These are phyloP conservation scores for Sardinella longiceps DNA, from an alignment of 2,797 vertebrate species.

Conservation along the genomic window DNA sequence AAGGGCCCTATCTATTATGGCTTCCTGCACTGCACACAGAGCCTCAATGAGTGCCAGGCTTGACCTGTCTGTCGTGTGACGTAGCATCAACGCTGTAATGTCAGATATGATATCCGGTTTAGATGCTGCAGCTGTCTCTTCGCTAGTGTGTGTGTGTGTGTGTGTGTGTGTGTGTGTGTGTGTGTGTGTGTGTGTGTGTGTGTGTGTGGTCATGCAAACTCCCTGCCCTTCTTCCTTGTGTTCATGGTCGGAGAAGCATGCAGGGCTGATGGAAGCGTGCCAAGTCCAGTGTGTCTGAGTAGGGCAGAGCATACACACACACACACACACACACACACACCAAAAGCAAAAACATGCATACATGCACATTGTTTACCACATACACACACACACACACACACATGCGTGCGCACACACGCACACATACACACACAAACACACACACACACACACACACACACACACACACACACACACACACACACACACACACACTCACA, in stretches of 20 bases:
- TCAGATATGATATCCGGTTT: background rate
- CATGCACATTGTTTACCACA: constrained; percentile 33
- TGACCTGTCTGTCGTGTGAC: background rate
- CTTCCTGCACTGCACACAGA: background rate
- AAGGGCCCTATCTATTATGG: background rate
- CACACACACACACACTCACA: background rate
- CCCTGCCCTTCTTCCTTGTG: background rate
- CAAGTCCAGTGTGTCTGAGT: background rate
- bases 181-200: background rate
- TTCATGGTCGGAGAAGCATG: constrained; percentile 22
- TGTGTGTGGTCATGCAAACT: background rate
- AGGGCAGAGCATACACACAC: background rate
- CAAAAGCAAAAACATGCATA: constrained; percentile 1
- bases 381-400: background rate
- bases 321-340: background rate
- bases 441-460: background rate
- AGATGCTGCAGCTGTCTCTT: background rate
- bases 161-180: background rate
- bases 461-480: background rate
- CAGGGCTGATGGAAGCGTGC: background rate
- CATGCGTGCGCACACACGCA: background rate
- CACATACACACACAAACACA: background rate
- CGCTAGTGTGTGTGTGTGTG: background rate
- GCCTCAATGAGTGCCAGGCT: background rate
- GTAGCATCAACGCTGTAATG: background rate